Conservation (phyloP, 2,888 invertebrate genomes). For the Pollenia labialis region DNA sequence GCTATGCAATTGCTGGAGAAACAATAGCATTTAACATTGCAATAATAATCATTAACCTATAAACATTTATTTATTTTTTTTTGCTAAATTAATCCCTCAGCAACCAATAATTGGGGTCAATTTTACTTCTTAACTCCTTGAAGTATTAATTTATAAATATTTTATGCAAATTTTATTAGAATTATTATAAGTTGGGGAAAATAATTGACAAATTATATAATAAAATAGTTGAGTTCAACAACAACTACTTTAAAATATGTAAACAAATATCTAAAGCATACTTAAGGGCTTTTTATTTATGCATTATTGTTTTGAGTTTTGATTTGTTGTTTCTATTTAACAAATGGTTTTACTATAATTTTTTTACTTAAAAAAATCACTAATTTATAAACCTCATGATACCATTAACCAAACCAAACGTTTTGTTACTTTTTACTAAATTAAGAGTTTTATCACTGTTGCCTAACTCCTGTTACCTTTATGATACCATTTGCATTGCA, state of each 20-base stretch:
- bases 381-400: no score
- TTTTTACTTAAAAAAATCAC: neutral
- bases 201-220: neutral
- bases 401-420: no score
- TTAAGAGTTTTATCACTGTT: neutral
- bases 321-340: neutral
- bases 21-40: slow-evolving; percentile 11
- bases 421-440: neutral
- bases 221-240: neutral
- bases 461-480: neutral
- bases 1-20: slow-evolving; percentile 12
- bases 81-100: neutral
- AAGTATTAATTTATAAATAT: slow-evolving; percentile 43
- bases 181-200: neutral
- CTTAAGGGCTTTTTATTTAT: no score
- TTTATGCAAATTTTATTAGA: slow-evolving; percentile 20
- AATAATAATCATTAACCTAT: slow-evolving; percentile 28
- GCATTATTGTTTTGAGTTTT: neutral
- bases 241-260: no score
- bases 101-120: slow-evolving; percentile 42
- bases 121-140: slow-evolving; percentile 23
- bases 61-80: neutral
- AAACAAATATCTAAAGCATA: no score
- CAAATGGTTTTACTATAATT: neutral
- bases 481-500: neutral